These are phyloP conservation scores for Nebria brevicollis DNA, from an alignment of 2,888 invertebrate species.

Conservation along the genomic window DNA sequence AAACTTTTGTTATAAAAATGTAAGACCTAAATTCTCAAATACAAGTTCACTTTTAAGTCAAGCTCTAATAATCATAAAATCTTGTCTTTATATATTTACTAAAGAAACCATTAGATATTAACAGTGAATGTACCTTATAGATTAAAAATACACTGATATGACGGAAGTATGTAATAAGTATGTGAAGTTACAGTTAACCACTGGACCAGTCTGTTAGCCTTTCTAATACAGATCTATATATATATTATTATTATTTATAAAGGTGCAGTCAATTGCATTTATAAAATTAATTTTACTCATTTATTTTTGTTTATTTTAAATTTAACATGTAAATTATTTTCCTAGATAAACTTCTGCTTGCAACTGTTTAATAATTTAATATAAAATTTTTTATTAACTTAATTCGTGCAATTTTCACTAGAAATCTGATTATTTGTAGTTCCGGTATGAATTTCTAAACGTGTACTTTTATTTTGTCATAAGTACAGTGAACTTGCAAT, in stretches of 20 bases:
- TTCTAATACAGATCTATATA: background rate
- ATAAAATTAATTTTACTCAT: background rate
- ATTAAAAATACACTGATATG: background rate
- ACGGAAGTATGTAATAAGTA: slow-evolving; percentile 1
- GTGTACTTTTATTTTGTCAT: background rate
- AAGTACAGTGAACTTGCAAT: background rate
- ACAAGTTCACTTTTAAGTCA: background rate
- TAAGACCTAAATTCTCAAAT: too few relatives aligned
- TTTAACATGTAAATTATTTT: too few relatives aligned
- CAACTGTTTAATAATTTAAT: too few relatives aligned
- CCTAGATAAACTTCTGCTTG: too few relatives aligned
- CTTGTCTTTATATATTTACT: too few relatives aligned
- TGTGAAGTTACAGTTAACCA: background rate
- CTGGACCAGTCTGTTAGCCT: background rate
- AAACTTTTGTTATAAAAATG: too few relatives aligned
- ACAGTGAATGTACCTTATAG: background rate
- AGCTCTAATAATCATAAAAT: background rate
- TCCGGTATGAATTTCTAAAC: background rate
- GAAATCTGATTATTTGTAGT: background rate
- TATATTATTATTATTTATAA: background rate
- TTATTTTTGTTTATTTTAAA: too few relatives aligned
- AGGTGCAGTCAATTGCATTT: background rate
- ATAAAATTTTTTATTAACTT: background rate
- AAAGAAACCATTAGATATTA: background rate
- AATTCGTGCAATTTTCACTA: background rate